Conservation (phyloP, 2,797 vertebrate genomes). For the Spea hammondii region DNA sequence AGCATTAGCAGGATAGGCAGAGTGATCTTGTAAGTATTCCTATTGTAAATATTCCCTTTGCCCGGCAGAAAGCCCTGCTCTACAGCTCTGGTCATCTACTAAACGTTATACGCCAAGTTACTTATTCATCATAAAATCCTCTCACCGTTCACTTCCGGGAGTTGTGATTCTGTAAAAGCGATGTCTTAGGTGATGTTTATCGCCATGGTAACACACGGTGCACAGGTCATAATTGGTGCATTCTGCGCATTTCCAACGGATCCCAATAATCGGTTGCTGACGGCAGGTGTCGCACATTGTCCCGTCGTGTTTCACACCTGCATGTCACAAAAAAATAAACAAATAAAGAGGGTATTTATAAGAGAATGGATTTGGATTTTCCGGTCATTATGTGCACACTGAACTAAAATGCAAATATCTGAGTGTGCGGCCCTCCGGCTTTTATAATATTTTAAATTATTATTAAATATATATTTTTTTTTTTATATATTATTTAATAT, state of each 20-base stretch:
- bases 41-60: no score
- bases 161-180: conserved; percentile 98
- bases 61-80: not conserved
- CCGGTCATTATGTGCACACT: no score
- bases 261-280: conserved; percentile 97
- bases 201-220: conserved; percentile 97
- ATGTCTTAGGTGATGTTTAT: conserved; percentile 97
- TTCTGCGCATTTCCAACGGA: conserved; percentile 98
- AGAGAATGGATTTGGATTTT: no score
- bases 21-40: no score
- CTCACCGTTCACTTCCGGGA: conserved; percentile 94
- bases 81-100: not conserved
- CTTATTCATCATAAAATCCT: not conserved
- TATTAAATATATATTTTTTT: no score
- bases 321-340: no score
- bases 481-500: no score
- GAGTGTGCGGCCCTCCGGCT: no score
- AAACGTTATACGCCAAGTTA: not conserved
- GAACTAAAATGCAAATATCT: no score
- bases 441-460: no score
- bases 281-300: conserved; percentile 99
- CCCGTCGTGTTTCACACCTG: conserved; percentile 97
- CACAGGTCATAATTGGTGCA: conserved; percentile 99
- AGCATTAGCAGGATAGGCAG: no score
- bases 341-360: no score